Base-by-base conservation (phyloP, 2,888 invertebrate species). In the Sabellastarte sp. region DNA sequence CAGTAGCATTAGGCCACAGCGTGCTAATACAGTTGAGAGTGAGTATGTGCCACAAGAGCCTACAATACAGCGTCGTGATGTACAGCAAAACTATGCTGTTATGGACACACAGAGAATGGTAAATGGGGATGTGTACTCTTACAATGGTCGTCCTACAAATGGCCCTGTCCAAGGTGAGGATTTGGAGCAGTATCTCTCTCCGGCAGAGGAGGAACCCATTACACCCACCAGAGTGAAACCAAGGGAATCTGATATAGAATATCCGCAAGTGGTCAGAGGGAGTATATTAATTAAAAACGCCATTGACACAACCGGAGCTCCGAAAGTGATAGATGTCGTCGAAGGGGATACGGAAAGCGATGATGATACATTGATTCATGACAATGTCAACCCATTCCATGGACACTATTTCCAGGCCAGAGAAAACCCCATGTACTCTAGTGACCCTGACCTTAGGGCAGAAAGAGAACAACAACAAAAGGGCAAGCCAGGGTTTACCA, bases 371-470 rank as follows among this genome's bases (percentile, higher is more conserved):
- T 51, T 59, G 3, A 59, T 65, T 10, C 66, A 69, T 51, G 70
- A 70, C 50, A 70, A 71, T 57, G 56, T 64, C 20, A 73, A 73
- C 50, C 55, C 66, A n/a, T 73, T 73, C 63, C 66, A 72, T 32
- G 60, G 65, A 1, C 55, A 62, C 4, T 73, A 71, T 57, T 62
- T 67, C 50, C 67, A 66, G 63, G 30, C 50, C 5, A 62, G 68
- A 2, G 73, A 73, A 57, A 73, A 73, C 59, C 73, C 73, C n/a
- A 59, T 69, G 58, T 73, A 73, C 59, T 33, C 55, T 50, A 68
- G 68, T 32, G 68, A 73, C 41, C 63, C 60, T 31, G 73, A 73
- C 29, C 50, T 64, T n/a, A 60, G 15, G 56, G 24, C 50, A 4
- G 26, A 31, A 10, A 10, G 28, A 1, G 32, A 41, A 20, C 29